Evolutionary conservation across 2,113 vertebrate genomes (phyloP), one percentile per base, ranked within the genome.

Genomic region (Grammomys dolichurus): DNA sequence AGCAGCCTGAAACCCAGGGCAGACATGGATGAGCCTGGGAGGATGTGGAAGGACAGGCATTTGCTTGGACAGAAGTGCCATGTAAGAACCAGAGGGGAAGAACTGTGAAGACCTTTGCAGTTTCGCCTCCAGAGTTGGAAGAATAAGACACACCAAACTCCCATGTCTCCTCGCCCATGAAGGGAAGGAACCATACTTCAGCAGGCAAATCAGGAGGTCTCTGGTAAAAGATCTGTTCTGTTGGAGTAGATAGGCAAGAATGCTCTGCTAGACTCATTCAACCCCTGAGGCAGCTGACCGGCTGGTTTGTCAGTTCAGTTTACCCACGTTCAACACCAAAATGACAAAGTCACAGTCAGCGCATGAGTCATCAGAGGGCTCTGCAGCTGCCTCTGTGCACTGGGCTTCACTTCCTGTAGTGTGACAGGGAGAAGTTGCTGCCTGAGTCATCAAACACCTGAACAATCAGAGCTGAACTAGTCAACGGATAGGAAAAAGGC

Each of bases 341-440:
- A 97, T 97, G 93, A 97, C 95, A 96, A 97, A 98, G 96, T 96
- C 86, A 51, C 91, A 97, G 43, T 78, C 96, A 97, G 94, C 77
- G 85, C 81, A 93, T 98, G 98, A 98, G 97, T 98, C 98, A 98
- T 70, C 94, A 97, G 96, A 96, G 97, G 93, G 88, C 97, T 98
- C 97, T 95, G 90, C 97, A 95, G 96, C 94, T 96, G 97, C 63
- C 95, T 96, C 80, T 95, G 84, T 46, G 56, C 80, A 92, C 65
- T 94, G 87, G n/a, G 95, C 97, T 92, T 96, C 96, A 97, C 69
- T 87, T 97, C 93, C 93, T 97, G 96, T 0, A 0, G 96, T 97
- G 92, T 95, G 89, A 97, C 84, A 95, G 96, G 94, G 81, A 97
- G 91, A 94, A 14, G 40, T 95, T 77, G 98, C 96, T 94, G 85